Evolutionary conservation across 2,888 invertebrate genomes (phyloP).

Genomic region (Hirtodrosophila cameraria): DNA sequence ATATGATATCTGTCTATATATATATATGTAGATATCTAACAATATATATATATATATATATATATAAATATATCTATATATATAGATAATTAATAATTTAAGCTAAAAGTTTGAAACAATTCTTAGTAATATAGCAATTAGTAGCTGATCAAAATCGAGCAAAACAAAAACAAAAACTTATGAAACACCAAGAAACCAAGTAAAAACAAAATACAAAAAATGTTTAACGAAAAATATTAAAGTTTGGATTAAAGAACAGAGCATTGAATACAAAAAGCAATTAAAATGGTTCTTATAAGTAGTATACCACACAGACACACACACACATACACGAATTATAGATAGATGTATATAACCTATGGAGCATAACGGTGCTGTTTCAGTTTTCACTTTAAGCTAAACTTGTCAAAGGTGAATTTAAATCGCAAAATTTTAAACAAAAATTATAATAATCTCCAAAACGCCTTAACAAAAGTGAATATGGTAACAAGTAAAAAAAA

Average conservation of each 20-base stretch:
- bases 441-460: no score
- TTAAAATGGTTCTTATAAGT: conserved; percentile 42
- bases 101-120: conserved; percentile 52
- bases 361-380: no score
- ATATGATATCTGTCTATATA: conserved; percentile 19
- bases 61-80: conserved; percentile 20
- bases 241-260: conserved; percentile 13
- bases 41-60: conserved; percentile 4
- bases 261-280: conserved; percentile 40
- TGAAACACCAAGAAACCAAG: background rate
- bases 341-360: conserved; percentile 26
- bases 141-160: conserved; percentile 51
- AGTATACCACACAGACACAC: conserved; percentile 7
- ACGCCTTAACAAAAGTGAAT: no score
- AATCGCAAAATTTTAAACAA: no score
- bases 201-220: conserved; percentile 12
- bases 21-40: conserved; percentile 12
- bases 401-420: no score
- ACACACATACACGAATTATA: conserved; percentile 20
- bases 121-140: conserved; percentile 64
- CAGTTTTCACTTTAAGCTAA: no score
- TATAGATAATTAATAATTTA: conserved; percentile 31
- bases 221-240: conserved; percentile 18
- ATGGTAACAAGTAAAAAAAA: no score
- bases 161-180: conserved; percentile 6